These are phyloP conservation scores for Phylloscopus trochiloides DNA, from an alignment of 2,113 vertebrate genomes.

Conservation along the genomic window DNA sequence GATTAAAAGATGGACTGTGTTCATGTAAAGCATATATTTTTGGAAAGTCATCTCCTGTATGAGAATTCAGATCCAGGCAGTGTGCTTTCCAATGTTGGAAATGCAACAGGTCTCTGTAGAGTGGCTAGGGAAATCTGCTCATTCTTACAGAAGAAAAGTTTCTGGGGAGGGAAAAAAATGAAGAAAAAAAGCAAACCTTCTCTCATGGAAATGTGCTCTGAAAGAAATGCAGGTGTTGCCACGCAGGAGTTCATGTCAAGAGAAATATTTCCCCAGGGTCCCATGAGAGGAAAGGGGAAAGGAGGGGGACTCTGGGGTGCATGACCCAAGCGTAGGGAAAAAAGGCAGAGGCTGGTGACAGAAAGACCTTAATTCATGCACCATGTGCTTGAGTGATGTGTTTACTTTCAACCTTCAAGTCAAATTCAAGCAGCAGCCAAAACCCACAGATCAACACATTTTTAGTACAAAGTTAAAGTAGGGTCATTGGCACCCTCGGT, in stretches of 20 bases:
- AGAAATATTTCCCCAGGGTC: constrained; percentile 72
- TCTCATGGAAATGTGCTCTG: constrained; percentile 5
- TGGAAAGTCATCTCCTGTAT: neutral
- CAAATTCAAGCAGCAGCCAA: constrained; percentile 56
- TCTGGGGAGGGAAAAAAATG: neutral
- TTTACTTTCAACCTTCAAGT: constrained; percentile 72
- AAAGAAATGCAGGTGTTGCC: constrained; percentile 67
- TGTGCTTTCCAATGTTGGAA: neutral
- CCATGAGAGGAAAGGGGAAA: constrained; percentile 67
- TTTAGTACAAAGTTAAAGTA: constrained; percentile 30
- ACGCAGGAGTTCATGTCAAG: constrained; percentile 50
- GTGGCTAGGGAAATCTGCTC: neutral
- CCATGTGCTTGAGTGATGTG: constrained; percentile 65
- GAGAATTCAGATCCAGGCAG: neutral
- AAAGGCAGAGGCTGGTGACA: constrained; percentile 49
- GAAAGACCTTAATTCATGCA: constrained; percentile 73
- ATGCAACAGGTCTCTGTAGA: constrained; percentile 22
- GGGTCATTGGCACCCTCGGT: neutral
- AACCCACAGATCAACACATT: constrained; percentile 46
- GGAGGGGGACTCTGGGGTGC: constrained; percentile 7
- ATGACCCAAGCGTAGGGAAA: constrained; percentile 47
- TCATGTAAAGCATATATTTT: neutral
- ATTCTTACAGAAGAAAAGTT: constrained; percentile 62
- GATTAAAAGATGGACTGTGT: neutral
- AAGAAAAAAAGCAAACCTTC: constrained; percentile 3